phyloP scores from a whole-genome alignment of 2,113 vertebrate species.

The Columba janthina region DNA sequence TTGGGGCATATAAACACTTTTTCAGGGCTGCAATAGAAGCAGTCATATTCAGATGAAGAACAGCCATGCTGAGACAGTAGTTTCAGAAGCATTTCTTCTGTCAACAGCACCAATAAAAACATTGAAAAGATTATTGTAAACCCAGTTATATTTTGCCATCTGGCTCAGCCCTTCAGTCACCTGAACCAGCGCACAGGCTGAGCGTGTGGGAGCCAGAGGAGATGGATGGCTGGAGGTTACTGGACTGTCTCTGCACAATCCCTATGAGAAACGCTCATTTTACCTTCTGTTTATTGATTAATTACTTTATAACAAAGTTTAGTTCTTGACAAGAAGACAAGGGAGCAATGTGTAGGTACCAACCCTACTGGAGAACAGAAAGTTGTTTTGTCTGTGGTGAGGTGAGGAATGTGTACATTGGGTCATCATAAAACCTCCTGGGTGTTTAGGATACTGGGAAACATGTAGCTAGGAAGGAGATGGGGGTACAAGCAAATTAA shows the following conservation, averaged over 20 bases:
- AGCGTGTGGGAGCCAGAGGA: background rate
- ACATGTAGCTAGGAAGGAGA: background rate
- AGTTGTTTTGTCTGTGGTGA: background rate
- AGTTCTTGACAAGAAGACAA: background rate
- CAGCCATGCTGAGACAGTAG: background rate
- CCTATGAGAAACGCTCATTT: background rate
- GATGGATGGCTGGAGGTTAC: background rate
- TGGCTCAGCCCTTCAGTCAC: slow-evolving; percentile 13
- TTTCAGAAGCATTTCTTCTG: background rate
- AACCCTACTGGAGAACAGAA: background rate
- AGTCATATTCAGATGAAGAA: background rate
- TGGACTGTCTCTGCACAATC: background rate
- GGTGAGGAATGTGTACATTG: background rate
- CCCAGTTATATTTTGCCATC: background rate
- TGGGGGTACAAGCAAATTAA: background rate
- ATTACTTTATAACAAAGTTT: background rate
- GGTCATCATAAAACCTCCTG: background rate
- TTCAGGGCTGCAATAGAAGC: background rate
- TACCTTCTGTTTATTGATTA: background rate
- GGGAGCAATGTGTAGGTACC: background rate
- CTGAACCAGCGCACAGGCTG: background rate
- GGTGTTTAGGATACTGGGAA: background rate
- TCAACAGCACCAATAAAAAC: background rate
- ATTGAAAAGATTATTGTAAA: background rate
- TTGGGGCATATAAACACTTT: background rate